phyloP scores from a whole-genome alignment of 2,888 invertebrate genomes.

The Lithodes maja region DNA sequence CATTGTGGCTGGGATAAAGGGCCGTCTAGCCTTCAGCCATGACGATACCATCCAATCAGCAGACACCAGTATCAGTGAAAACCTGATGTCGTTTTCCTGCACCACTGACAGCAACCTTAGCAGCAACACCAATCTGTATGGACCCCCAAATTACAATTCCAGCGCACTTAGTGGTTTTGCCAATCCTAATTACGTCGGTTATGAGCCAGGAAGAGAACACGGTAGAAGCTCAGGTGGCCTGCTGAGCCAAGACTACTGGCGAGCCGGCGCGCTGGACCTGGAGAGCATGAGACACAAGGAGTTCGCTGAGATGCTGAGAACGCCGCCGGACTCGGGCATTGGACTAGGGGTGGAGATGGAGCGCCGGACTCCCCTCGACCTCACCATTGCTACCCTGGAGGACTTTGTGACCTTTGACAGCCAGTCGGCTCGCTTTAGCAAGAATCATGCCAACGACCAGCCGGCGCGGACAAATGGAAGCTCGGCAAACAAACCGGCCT shows the following conservation, averaged over 20 bases:
- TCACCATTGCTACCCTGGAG: constrained; percentile 59
- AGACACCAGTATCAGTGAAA: constrained; percentile 70
- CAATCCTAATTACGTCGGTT: constrained; percentile 69
- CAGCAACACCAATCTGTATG: constrained; percentile 63
- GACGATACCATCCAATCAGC: constrained; percentile 61
- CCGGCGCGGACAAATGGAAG: constrained; percentile 37
- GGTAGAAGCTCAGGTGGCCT: constrained; percentile 45
- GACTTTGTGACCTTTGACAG: constrained; percentile 68
- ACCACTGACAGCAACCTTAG: constrained; percentile 67
- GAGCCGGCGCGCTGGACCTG: constrained; percentile 67
- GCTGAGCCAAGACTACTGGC: constrained; percentile 69
- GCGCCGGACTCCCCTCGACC: constrained; percentile 63
- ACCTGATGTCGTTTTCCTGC: constrained; percentile 70
- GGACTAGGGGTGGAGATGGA: constrained; percentile 70
- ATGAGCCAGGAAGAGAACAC: constrained; percentile 53
- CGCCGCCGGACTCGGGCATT: constrained; percentile 78
- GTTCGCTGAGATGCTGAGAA: constrained; percentile 78
- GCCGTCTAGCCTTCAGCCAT: constrained; percentile 64
- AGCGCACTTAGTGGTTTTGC: constrained; percentile 65
- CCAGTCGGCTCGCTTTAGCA: constrained; percentile 54
- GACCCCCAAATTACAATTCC: constrained; percentile 33
- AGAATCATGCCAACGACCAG: constrained; percentile 39
- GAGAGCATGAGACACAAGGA: constrained; percentile 71
- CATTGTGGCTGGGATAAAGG: constrained; percentile 62
- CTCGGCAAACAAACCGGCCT: neutral